Conservation (phyloP, 2,797 vertebrate species). For the Amblyopsis hoosieri region DNA sequence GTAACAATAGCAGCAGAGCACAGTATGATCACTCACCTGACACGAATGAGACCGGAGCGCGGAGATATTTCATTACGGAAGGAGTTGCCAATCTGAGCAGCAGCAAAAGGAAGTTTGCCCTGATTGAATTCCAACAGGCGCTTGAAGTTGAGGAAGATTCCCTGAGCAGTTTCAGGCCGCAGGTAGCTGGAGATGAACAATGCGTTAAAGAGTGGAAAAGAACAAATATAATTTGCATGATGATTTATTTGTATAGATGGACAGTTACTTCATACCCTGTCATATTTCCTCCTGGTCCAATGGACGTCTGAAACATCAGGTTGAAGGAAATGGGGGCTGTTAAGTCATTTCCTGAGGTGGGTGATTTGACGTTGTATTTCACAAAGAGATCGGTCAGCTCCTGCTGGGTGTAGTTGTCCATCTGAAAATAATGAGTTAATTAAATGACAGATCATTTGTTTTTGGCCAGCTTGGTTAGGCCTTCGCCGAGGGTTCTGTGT, state of each 20-base stretch:
- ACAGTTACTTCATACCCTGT: constrained; percentile 80
- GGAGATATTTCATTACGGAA: constrained; percentile 99
- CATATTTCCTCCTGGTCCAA: constrained; percentile 97
- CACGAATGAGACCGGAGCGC: constrained; percentile 96
- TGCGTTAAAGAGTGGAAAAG: not conserved
- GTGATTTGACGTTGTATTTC: constrained; percentile 95
- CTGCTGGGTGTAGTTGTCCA: constrained; percentile 95
- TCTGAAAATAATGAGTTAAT: constrained; percentile 63
- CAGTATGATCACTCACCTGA: constrained; percentile 80
- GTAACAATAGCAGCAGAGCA: not conserved
- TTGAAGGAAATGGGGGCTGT: constrained; percentile 93
- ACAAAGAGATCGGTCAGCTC: constrained; percentile 92
- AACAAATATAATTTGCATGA: no score
- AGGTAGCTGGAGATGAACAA: constrained; percentile 82
- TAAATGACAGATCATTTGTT: not conserved
- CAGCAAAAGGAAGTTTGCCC: constrained; percentile 96
- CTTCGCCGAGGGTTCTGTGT: not conserved
- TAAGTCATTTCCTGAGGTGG: constrained; percentile 93
- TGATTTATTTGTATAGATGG: fast-evolving
- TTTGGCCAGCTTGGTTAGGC: not conserved
- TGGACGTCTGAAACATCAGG: constrained; percentile 98
- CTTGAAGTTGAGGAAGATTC: constrained; percentile 99
- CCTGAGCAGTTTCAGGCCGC: constrained; percentile 98
- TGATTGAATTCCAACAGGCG: constrained; percentile 98
- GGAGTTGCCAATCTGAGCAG: constrained; percentile 98